Evolutionary conservation across 1,140 invertebrate genomes (phyloP).

Genomic region (Heliconius nattereri): DNA sequence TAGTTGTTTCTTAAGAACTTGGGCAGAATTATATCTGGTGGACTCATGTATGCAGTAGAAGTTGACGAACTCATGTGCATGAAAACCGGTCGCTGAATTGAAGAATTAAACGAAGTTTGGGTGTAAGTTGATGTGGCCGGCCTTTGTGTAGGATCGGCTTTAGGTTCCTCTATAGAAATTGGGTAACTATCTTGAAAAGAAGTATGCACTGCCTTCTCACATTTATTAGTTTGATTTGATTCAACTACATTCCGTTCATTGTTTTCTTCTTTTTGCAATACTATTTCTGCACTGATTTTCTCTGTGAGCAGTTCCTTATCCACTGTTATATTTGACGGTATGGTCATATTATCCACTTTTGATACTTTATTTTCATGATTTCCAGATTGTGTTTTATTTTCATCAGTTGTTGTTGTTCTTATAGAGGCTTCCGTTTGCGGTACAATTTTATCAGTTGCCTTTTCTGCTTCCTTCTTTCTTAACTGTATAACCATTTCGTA

Average conservation of each 20-base stretch:
- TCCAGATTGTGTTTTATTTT: background rate
- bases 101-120: conserved; percentile 64
- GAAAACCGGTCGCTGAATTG: conserved; percentile 56
- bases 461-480: conserved; percentile 63
- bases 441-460: conserved; percentile 15
- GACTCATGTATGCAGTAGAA: conserved; percentile 79
- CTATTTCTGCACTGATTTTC: background rate
- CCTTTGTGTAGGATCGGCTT: conserved; percentile 45
- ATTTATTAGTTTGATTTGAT: conserved; percentile 21
- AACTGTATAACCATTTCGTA: conserved; percentile 76
- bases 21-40: conserved; percentile 72
- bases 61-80: conserved; percentile 77
- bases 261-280: background rate
- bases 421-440: background rate
- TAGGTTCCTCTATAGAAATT: conserved; percentile 40
- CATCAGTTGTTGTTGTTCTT: background rate
- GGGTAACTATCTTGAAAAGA: conserved; percentile 49
- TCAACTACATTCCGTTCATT: conserved; percentile 13
- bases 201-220: conserved; percentile 55
- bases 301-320: background rate
- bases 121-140: conserved; percentile 63
- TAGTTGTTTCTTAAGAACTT: conserved; percentile 56
- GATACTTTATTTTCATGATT: background rate
- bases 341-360: background rate
- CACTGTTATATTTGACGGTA: background rate